Percentiles rank a stretch among this genome's conserved stretches.
Conservation (phyloP, 2,113 vertebrate genomes). For the Sander lucioperca region DNA sequence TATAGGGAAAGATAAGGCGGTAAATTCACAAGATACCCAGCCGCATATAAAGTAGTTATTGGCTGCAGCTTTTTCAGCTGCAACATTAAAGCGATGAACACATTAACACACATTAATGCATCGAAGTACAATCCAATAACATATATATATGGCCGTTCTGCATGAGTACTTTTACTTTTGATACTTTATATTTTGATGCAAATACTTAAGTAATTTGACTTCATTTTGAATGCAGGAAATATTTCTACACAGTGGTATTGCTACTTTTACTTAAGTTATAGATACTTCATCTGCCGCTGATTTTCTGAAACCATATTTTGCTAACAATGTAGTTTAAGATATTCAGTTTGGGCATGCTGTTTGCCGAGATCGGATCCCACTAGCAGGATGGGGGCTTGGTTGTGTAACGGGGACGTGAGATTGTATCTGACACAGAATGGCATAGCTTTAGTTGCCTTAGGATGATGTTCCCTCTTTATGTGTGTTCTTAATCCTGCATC, state of each 20-base stretch:
- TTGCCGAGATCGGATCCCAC: not conserved
- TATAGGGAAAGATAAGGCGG: not conserved
- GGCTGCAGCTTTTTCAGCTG: not conserved
- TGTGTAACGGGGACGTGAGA: slow-evolving; percentile 21
- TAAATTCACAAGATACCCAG: too few relatives aligned
- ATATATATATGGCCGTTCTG: too few relatives aligned
- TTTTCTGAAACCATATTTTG: not conserved
- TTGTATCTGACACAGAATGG: slow-evolving; percentile 13
- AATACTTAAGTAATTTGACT: too few relatives aligned
- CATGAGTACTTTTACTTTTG: too few relatives aligned
- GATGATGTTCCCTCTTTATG: slow-evolving; percentile 46
- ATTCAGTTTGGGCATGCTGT: not conserved
- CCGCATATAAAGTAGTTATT: not conserved
- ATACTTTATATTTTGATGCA: too few relatives aligned
- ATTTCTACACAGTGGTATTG: too few relatives aligned
- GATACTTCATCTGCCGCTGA: not conserved
- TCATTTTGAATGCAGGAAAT: too few relatives aligned
- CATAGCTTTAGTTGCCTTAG: slow-evolving; percentile 22
- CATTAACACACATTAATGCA: not conserved
- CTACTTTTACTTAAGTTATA: not conserved
- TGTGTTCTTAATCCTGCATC: slow-evolving; percentile 34
- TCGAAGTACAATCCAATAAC: not conserved
- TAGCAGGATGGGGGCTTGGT: not conserved
- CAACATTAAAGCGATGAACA: not conserved
- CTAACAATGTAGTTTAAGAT: not conserved